Conservation (phyloP, 2,888 invertebrate species). For the Anthophora plumipes region DNA sequence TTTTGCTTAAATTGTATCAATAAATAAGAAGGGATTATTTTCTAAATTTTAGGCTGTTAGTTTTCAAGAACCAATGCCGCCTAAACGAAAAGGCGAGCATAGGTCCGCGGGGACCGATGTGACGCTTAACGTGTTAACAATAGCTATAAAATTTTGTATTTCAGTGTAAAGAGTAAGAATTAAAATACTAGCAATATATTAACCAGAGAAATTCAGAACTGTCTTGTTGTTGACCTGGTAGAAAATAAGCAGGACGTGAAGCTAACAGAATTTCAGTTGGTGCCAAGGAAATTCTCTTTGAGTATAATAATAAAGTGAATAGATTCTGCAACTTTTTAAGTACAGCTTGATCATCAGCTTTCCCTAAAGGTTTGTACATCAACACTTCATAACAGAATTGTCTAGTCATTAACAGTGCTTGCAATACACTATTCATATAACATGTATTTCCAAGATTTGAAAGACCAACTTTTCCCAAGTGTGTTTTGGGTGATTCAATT, state of each 20-base stretch:
- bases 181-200: conserved; percentile 60
- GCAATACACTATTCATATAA: conserved; percentile 95
- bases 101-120: too few species aligned
- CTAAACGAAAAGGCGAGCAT: too few species aligned
- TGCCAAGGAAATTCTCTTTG: conserved; percentile 88
- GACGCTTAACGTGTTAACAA: too few species aligned
- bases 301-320: conserved; percentile 90
- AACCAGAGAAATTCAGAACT: conserved; percentile 94
- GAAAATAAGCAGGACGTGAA: conserved; percentile 92
- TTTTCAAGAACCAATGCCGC: too few species aligned
- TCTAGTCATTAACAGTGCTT: conserved; percentile 93
- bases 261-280: conserved; percentile 90
- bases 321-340: conserved; percentile 89
- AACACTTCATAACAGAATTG: conserved; percentile 91
- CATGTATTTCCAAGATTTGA: conserved; percentile 95
- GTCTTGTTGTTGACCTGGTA: conserved; percentile 92
- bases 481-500: conserved; percentile 60
- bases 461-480: conserved; percentile 89
- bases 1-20: too few species aligned
- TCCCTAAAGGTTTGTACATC: conserved; percentile 71
- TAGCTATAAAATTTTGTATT: not conserved
- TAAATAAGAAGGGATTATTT: too few species aligned
- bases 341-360: conserved; percentile 69
- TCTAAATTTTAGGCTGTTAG: too few species aligned
- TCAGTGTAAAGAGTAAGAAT: conserved; percentile 19